These are phyloP conservation scores for Toxotes jaculatrix DNA, from an alignment of 2,113 vertebrate genomes.

Conservation along the genomic window DNA sequence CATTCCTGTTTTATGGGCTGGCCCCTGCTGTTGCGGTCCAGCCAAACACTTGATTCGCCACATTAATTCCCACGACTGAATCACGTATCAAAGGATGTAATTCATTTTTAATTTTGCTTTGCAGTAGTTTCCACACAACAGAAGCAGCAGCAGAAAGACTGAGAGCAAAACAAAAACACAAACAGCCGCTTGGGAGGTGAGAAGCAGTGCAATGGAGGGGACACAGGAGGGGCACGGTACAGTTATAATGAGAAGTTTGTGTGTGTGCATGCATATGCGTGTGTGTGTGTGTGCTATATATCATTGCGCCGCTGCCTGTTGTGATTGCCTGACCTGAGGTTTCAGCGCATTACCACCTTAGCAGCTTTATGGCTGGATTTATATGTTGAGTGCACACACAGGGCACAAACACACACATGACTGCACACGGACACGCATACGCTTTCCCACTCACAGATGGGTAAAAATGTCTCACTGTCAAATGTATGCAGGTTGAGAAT, in stretches of 20 bases:
- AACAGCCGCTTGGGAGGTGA: slow-evolving; percentile 53
- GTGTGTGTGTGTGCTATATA: slow-evolving; percentile 28
- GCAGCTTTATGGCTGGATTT: slow-evolving; percentile 57
- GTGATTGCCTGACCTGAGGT: slow-evolving; percentile 69
- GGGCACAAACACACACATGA: neutral
- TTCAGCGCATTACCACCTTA: slow-evolving; percentile 62
- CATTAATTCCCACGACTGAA: slow-evolving; percentile 27
- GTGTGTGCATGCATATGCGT: slow-evolving; percentile 16
- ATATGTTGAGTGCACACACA: slow-evolving; percentile 42
- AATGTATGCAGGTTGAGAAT: slow-evolving; percentile 39
- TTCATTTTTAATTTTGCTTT: slow-evolving; percentile 62
- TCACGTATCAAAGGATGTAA: slow-evolving; percentile 47
- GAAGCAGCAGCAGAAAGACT: slow-evolving; percentile 30
- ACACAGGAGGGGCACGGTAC: neutral
- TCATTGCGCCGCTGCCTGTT: slow-evolving; percentile 59
- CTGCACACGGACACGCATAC: neutral
- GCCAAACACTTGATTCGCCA: slow-evolving; percentile 14
- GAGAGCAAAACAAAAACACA: slow-evolving; percentile 63
- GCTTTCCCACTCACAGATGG: slow-evolving; percentile 25
- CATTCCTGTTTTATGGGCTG: too few relatives aligned
- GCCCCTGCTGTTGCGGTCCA: too few relatives aligned
- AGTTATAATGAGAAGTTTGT: slow-evolving; percentile 32
- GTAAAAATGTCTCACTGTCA: slow-evolving; percentile 24
- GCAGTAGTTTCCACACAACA: slow-evolving; percentile 48
- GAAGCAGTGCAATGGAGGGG: slow-evolving; percentile 9